Percentiles rank a stretch among this genome's conserved stretches.
phyloP scores from a whole-genome alignment of 2,888 invertebrate species.

The Apocheima hispidaria region DNA sequence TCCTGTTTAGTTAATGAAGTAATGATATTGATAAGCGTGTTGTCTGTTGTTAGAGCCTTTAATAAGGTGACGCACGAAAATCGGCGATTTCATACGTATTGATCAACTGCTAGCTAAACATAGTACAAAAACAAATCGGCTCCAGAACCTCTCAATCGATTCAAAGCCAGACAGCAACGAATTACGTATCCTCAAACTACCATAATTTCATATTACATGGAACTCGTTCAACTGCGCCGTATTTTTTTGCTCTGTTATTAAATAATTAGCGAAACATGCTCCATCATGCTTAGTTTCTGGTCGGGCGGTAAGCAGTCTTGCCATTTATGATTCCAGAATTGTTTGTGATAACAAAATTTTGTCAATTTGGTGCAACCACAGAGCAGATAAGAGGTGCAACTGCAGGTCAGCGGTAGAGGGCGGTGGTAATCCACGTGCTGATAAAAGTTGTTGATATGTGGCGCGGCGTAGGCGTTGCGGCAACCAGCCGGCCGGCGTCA shows the following conservation, averaged over 20 bases:
- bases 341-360: neutral
- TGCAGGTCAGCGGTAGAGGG: constrained; percentile 31
- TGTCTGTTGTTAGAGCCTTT: constrained; percentile 39
- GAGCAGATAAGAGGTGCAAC: constrained; percentile 28
- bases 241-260: neutral
- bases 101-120: constrained; percentile 13
- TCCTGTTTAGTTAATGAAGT: constrained; percentile 43
- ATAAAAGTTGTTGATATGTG: constrained; percentile 38
- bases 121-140: constrained; percentile 2
- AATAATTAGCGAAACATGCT: constrained; percentile 7
- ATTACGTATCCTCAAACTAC: neutral
- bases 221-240: neutral
- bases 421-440: constrained; percentile 22
- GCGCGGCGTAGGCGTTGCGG: neutral
- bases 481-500: constrained; percentile 23
- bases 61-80: constrained; percentile 38
- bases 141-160: neutral
- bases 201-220: constrained; percentile 6
- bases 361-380: constrained; percentile 17
- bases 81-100: constrained; percentile 7
- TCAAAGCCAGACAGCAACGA: neutral
- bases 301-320: constrained; percentile 4
- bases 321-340: constrained; percentile 1
- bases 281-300: constrained; percentile 5
- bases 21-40: constrained; percentile 41